A percentile compares a stretch with the other conserved stretches of the same genome.
phyloP scores from a whole-genome alignment of 2,888 invertebrate species.

The Andrena haemorrhoa region DNA sequence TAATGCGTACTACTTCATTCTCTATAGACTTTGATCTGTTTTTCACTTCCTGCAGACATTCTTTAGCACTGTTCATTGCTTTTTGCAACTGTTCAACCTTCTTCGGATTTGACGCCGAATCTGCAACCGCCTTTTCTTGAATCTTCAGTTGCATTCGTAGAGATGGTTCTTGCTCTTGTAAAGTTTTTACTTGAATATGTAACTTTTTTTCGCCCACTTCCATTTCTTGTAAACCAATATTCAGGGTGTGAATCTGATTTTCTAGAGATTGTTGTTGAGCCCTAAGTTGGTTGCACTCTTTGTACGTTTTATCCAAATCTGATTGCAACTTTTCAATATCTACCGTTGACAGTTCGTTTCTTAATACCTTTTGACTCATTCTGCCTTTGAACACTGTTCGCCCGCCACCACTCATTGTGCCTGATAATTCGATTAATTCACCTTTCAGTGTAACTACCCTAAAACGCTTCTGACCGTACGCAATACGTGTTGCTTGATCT shows the following conservation, averaged over 20 bases:
- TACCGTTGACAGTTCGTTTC: conserved; percentile 84
- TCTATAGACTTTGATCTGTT: conserved; percentile 88
- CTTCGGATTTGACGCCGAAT: conserved; percentile 89
- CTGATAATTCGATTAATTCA: conserved; percentile 85
- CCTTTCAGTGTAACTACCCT: conserved; percentile 93
- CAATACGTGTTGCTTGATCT: conserved; percentile 95
- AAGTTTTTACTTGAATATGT: conserved; percentile 85
- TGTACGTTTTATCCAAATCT: conserved; percentile 83
- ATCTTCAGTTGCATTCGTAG: conserved; percentile 88
- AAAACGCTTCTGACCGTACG: conserved; percentile 91
- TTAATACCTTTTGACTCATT: conserved; percentile 91
- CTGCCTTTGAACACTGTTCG: conserved; percentile 90
- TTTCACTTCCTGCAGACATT: conserved; percentile 87
- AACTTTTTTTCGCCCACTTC: conserved; percentile 84
- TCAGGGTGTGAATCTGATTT: conserved; percentile 86
- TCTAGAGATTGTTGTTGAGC: conserved; percentile 87
- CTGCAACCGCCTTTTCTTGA: conserved; percentile 89
- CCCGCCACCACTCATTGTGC: conserved; percentile 98
- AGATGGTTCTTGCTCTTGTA: conserved; percentile 86
- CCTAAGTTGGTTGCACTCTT: conserved; percentile 85
- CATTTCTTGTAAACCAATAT: conserved; percentile 85
- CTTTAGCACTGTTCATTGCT: conserved; percentile 85
- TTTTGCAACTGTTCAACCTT: conserved; percentile 88
- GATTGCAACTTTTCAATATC: conserved; percentile 87
- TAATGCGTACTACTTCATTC: conserved; percentile 88